Percentiles rank a stretch among this genome's conserved stretches.
Conservation (phyloP, 2,888 invertebrate genomes). For the Furcula furcula region DNA sequence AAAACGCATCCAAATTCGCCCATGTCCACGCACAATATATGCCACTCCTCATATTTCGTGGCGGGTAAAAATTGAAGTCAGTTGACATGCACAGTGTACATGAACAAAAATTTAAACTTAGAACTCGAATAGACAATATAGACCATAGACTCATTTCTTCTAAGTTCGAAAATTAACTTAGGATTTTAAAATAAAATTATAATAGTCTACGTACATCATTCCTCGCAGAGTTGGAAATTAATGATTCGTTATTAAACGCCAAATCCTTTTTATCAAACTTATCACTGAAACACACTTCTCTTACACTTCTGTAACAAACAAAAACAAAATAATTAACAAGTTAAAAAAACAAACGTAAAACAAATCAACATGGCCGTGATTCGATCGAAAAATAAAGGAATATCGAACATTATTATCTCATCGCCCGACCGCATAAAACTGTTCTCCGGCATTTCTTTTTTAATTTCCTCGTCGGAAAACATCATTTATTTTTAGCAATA, state of each 20-base stretch:
- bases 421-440: conserved; percentile 66
- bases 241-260: conserved; percentile 49
- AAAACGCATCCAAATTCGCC: too few species aligned
- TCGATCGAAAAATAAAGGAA: conserved; percentile 36
- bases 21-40: too few species aligned
- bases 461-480: conserved; percentile 78
- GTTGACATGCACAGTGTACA: too few species aligned
- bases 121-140: too few species aligned
- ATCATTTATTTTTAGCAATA: conserved; percentile 72
- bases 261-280: conserved; percentile 66
- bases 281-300: conserved; percentile 69
- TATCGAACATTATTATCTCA: conserved; percentile 70
- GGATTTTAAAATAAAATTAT: too few species aligned
- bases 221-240: conserved; percentile 49
- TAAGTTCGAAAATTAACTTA: too few species aligned
- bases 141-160: too few species aligned
- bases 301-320: conserved; percentile 55
- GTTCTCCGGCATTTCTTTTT: conserved; percentile 67
- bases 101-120: too few species aligned
- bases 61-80: too few species aligned
- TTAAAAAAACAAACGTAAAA: conserved; percentile 29
- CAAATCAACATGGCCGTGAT: conserved; percentile 52
- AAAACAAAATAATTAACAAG: conserved; percentile 35
- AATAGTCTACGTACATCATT: conserved; percentile 55
- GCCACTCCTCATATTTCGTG: too few species aligned